Percentiles rank a stretch among this genome's conserved stretches.
Conservation (phyloP, 2,888 invertebrate species). For the Catocala fraxini region DNA sequence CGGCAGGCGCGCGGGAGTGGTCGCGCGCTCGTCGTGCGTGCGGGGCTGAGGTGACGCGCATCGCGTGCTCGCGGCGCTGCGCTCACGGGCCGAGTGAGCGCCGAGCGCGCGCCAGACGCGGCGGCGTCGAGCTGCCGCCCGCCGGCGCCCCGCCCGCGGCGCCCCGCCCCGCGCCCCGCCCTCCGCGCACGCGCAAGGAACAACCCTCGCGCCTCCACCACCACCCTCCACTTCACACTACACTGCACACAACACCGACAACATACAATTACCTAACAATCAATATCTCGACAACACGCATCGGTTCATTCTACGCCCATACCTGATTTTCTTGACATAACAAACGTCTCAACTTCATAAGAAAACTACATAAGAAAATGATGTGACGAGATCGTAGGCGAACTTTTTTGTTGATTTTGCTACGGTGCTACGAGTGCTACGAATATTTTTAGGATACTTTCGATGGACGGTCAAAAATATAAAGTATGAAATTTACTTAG, state of each 20-base stretch:
- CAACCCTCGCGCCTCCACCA: slow-evolving; percentile 41
- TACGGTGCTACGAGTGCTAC: slow-evolving; percentile 54
- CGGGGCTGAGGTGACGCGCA: slow-evolving; percentile 59
- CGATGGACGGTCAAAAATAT: neutral
- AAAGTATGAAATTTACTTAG: too few species aligned
- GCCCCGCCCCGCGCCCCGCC: slow-evolving; percentile 48
- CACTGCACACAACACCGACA: neutral
- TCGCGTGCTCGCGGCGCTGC: slow-evolving; percentile 71
- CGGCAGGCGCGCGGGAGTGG: slow-evolving; percentile 72
- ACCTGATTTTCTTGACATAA: neutral
- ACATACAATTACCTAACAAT: slow-evolving; percentile 2
- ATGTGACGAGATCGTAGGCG: slow-evolving; percentile 4
- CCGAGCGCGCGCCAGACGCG: slow-evolving; percentile 67
- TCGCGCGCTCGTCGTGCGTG: slow-evolving; percentile 64
- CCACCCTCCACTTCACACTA: slow-evolving; percentile 19
- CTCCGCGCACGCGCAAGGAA: slow-evolving; percentile 36
- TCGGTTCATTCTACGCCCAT: neutral
- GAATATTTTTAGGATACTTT: slow-evolving; percentile 17
- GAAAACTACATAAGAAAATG: neutral
- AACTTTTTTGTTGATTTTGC: slow-evolving; percentile 28
- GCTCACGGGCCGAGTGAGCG: slow-evolving; percentile 71
- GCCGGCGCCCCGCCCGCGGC: slow-evolving; percentile 54
- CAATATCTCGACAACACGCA: neutral
- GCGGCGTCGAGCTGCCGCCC: slow-evolving; percentile 67
- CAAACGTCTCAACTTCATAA: neutral